phyloP scores from a whole-genome alignment of 1,140 invertebrate species.

The Habropoda laboriosa region DNA sequence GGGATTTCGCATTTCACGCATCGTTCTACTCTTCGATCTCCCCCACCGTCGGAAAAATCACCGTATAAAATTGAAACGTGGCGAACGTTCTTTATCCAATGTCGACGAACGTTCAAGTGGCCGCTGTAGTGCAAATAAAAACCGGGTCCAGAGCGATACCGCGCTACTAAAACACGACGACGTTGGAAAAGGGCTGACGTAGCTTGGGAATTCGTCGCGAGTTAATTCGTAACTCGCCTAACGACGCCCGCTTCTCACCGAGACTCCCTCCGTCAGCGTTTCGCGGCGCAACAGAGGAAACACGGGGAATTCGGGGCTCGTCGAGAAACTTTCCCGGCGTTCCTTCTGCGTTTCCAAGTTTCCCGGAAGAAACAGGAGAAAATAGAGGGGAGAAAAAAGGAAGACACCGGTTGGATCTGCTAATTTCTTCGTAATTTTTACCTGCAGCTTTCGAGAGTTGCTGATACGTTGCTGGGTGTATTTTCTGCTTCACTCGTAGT shows the following conservation, averaged over 20 bases:
- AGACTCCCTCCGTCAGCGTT: constrained; percentile 12
- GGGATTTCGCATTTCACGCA: background rate
- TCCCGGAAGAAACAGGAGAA: too few species aligned
- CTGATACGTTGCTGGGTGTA: too few species aligned
- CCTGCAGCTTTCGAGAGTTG: background rate
- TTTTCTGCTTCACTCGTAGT: too few species aligned
- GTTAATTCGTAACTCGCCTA: constrained; percentile 48
- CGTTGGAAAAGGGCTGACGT: background rate
- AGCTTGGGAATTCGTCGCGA: background rate
- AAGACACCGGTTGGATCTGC: background rate
- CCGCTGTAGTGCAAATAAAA: background rate
- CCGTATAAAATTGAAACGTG: too few species aligned
- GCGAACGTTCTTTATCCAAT: too few species aligned
- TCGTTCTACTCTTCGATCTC: background rate
- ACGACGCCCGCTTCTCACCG: constrained; percentile 10
- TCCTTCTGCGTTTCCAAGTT: background rate
- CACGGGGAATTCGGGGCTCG: background rate
- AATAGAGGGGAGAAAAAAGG: background rate
- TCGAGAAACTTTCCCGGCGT: background rate
- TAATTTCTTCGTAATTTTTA: constrained; percentile 26
- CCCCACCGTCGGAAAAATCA: background rate
- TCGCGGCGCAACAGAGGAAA: background rate
- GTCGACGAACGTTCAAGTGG: too few species aligned
- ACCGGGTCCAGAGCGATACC: too few species aligned
- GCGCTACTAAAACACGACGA: background rate